Evolutionary conservation across 1,140 invertebrate genomes (phyloP).

Genomic region (Zaprionus kolodkinae): DNA sequence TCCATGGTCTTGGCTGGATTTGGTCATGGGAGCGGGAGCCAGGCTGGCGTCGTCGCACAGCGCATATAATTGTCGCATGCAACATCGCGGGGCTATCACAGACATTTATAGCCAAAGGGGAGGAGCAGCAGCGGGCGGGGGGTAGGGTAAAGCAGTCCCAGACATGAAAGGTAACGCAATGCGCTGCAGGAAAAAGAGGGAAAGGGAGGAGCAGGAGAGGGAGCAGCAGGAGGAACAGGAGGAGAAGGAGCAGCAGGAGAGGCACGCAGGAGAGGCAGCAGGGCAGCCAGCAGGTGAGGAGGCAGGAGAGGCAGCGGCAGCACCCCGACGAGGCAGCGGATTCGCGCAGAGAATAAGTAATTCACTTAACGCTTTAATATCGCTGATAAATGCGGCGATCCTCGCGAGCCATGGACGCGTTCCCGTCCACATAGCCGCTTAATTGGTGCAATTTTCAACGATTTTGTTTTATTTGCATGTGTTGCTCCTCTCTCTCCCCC

Average conservation of each 20-base stretch:
- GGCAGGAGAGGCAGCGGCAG: background rate
- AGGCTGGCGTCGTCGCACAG: conserved; percentile 73
- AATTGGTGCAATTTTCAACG: conserved; percentile 80
- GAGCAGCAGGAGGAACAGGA: background rate
- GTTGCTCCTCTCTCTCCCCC: conserved; percentile 22
- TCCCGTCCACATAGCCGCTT: conserved; percentile 59
- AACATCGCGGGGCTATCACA: conserved; percentile 70
- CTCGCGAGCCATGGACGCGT: background rate
- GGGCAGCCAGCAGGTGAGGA: background rate
- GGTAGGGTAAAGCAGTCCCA: background rate
- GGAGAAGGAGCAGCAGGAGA: background rate
- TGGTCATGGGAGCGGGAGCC: conserved; percentile 66
- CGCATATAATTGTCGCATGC: conserved; percentile 79
- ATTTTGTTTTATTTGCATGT: conserved; percentile 78
- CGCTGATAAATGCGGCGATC: conserved; percentile 75
- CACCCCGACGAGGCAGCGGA: conserved; percentile 7
- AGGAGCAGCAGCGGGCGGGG: background rate
- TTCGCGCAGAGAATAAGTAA: conserved; percentile 71
- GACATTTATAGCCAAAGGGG: background rate
- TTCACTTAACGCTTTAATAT: conserved; percentile 84
- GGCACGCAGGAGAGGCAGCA: background rate
- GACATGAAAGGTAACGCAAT: conserved; percentile 5
- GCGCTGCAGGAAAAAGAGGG: background rate
- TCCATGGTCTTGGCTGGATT: background rate
- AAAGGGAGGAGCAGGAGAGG: background rate